Conservation (phyloP, 2,888 invertebrate species). For the Leucania comma region DNA sequence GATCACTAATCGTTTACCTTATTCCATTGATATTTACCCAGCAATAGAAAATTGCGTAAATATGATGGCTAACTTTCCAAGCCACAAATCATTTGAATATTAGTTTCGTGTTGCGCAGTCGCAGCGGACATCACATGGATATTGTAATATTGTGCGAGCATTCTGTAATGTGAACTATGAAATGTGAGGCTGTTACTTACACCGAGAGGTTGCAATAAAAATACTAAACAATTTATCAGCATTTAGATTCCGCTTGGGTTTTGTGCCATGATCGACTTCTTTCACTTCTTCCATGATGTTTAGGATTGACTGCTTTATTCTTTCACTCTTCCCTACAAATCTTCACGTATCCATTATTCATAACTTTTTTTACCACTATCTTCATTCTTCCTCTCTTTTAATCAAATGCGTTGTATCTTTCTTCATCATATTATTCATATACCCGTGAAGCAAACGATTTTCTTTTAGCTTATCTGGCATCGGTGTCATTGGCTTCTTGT, state of each 20-base stretch:
- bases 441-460: no score
- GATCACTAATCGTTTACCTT: not conserved
- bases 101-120: slow-evolving; percentile 60
- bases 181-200: slow-evolving; percentile 53
- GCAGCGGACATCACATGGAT: slow-evolving; percentile 59
- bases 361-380: no score
- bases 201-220: slow-evolving; percentile 19
- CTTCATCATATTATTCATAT: no score
- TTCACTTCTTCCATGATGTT: no score
- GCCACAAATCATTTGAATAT: slow-evolving; percentile 57
- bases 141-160: slow-evolving; percentile 67
- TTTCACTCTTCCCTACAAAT: no score
- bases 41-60: slow-evolving; percentile 46
- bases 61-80: slow-evolving; percentile 40
- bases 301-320: no score
- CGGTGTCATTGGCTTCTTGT: no score
- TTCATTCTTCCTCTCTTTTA: no score
- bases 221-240: not conserved
- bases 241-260: not conserved
- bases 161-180: slow-evolving; percentile 63
- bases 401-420: no score
- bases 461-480: no score
- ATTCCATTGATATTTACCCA: slow-evolving; percentile 3
- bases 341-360: no score
- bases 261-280: not conserved